Evolutionary conservation across 2,888 invertebrate species (phyloP), one percentile per base, ranked within the genome.

Genomic region (Synergus itoensis): DNA sequence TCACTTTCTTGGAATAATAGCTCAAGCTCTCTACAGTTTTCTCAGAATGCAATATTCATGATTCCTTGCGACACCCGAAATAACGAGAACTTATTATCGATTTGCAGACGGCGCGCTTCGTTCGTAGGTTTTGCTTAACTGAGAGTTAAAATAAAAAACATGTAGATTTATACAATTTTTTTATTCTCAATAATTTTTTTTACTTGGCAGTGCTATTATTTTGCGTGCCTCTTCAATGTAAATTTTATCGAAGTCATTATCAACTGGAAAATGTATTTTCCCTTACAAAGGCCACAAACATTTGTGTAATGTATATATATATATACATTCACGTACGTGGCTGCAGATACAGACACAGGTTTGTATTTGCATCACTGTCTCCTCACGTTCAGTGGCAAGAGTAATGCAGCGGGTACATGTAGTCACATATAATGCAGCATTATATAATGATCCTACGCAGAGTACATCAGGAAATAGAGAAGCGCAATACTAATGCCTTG

Each of bases 331-430:
- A 36, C 40, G 16, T 28, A 18, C 57, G 57, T 57, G 57, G 0
- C 57, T 18, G 16, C n/a, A 40, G 64, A 16, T 64, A 40, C 64
- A 28, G 9, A 40, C n/a, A 64, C 40, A 64, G 40, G n/a, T 40
- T 36, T 16, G 48, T 36, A 73, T 53, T 83, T 83, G 80, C 82
- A 83, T 82, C 82, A 81, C 81, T 83, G 83, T 83, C 82, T 77
- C 79, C 16, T 1, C 36, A 40, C 1, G 18, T 57, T 57, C 18
- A 9, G 3, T 40, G 4, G 16, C 1, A 36, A 8, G 62, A 62
- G 62, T 62, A 62, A 62, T 62, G 62, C 4, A 11, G 21, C 18
- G 28, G 43, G 43, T 43, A 28, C 3, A 28, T 28, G 28, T 40
- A 40, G 64, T n/a, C 14, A 40, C 64, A 64, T 64, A n/a, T n/a